These are phyloP conservation scores for Astur gentilis DNA, from an alignment of 2,113 vertebrate genomes.

Conservation along the genomic window DNA sequence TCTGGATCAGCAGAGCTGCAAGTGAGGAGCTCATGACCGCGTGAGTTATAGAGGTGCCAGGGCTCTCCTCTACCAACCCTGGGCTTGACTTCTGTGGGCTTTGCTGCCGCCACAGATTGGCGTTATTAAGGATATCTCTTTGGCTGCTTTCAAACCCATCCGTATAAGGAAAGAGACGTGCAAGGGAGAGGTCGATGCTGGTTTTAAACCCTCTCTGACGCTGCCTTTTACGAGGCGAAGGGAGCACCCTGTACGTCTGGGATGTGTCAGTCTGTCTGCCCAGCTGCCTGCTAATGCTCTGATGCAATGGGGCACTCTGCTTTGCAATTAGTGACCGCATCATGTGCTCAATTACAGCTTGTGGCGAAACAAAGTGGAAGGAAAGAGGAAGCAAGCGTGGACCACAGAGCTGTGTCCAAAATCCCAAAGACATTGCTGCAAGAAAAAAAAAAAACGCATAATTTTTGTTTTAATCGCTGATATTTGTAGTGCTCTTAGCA, in stretches of 20 bases:
- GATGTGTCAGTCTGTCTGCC: not conserved
- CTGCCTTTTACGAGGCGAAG: not conserved
- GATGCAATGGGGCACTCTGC: not conserved
- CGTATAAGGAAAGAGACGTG: not conserved
- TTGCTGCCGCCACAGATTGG: not conserved
- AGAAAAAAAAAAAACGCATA: not conserved
- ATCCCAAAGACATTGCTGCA: not conserved
- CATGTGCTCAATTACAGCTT: not conserved
- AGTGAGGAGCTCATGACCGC: not conserved
- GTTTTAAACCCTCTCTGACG: not conserved
- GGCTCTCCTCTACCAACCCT: not conserved
- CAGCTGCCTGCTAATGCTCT: not conserved
- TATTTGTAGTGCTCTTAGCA: not conserved
- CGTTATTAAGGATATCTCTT: not conserved
- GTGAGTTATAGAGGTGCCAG: fast-evolving
- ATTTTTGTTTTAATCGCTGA: not conserved
- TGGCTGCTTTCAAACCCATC: not conserved
- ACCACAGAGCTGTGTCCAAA: not conserved
- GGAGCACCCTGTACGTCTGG: not conserved
- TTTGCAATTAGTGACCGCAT: not conserved
- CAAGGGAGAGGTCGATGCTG: not conserved
- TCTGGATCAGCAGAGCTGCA: not conserved
- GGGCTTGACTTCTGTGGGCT: not conserved
- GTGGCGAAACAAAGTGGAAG: not conserved
- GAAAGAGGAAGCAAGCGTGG: not conserved